A percentile compares a stretch with the other conserved stretches of the same genome.
Conservation (phyloP, 2,113 vertebrate genomes). For the Aptenodytes patagonicus region DNA sequence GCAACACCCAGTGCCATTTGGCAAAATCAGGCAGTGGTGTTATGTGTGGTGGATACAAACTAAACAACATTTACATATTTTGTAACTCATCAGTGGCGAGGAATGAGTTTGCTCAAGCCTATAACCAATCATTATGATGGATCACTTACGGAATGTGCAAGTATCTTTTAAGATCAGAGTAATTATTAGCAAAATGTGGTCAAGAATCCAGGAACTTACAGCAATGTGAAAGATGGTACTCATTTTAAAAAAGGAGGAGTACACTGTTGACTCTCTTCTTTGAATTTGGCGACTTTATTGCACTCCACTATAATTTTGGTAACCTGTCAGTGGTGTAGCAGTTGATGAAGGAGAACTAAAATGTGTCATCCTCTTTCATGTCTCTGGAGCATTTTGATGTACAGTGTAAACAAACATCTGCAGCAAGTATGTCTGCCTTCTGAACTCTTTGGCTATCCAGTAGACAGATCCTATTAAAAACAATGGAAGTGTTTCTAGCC, state of each 20-base stretch:
- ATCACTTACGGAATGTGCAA: background rate
- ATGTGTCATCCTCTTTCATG: constrained; percentile 3
- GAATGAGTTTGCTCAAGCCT: background rate
- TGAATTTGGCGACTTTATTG: background rate
- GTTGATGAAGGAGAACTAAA: background rate
- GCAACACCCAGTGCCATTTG: background rate
- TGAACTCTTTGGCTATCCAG: background rate
- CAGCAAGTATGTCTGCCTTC: background rate
- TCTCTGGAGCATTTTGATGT: background rate
- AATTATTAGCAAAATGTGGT: background rate
- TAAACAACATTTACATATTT: constrained; percentile 13
- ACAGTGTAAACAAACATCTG: background rate
- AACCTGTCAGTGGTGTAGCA: background rate
- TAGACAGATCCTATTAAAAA: background rate
- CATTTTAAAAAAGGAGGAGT: background rate
- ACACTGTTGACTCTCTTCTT: background rate
- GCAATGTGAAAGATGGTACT: background rate
- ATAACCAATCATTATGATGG: background rate
- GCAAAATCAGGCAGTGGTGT: background rate
- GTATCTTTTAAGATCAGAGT: background rate
- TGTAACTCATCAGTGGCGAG: background rate
- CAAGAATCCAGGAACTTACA: background rate
- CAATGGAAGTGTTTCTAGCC: background rate
- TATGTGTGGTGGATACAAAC: background rate
- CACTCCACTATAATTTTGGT: background rate